phyloP scores from a whole-genome alignment of 2,113 vertebrate genomes.

The Ahaetulla prasina region DNA sequence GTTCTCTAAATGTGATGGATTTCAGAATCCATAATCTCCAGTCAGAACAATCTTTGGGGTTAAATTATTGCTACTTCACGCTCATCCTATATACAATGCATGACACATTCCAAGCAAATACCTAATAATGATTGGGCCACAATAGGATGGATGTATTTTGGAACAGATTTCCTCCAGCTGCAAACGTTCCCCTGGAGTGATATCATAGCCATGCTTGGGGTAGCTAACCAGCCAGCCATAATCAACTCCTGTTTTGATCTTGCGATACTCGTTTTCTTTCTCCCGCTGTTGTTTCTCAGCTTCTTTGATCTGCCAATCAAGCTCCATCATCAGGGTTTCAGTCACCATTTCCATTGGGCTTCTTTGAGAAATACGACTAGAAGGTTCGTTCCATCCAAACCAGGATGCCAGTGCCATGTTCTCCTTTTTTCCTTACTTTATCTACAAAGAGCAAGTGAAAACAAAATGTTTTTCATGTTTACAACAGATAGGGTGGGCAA shows the following conservation, averaged over 20 bases:
- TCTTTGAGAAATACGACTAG: slow-evolving; percentile 69
- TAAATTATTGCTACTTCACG: neutral
- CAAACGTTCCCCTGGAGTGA: slow-evolving; percentile 83
- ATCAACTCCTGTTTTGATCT: slow-evolving; percentile 85
- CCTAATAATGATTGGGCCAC: slow-evolving; percentile 89
- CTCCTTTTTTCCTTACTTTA: slow-evolving; percentile 1
- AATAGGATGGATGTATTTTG: slow-evolving; percentile 88
- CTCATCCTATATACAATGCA: neutral
- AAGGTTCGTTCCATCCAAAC: slow-evolving; percentile 84
- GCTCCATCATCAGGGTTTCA: slow-evolving; percentile 95
- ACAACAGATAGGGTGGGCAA: neutral
- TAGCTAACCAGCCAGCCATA: slow-evolving; percentile 93
- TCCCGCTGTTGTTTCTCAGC: slow-evolving; percentile 82
- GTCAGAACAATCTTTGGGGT: neutral
- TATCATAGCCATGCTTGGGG: slow-evolving; percentile 75
- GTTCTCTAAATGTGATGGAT: neutral
- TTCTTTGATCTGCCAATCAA: slow-evolving; percentile 89
- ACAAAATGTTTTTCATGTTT: neutral
- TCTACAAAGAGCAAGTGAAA: neutral
- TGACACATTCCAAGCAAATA: slow-evolving; percentile 47
- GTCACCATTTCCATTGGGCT: slow-evolving; percentile 84
- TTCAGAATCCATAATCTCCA: neutral
- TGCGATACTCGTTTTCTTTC: slow-evolving; percentile 76
- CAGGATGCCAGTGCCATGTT: slow-evolving; percentile 81
- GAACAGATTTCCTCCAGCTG: slow-evolving; percentile 88